These are phyloP conservation scores for Astreopora myriophthalma DNA, from an alignment of 64 coral and sea anemone genomes.

Conservation along the genomic window DNA sequence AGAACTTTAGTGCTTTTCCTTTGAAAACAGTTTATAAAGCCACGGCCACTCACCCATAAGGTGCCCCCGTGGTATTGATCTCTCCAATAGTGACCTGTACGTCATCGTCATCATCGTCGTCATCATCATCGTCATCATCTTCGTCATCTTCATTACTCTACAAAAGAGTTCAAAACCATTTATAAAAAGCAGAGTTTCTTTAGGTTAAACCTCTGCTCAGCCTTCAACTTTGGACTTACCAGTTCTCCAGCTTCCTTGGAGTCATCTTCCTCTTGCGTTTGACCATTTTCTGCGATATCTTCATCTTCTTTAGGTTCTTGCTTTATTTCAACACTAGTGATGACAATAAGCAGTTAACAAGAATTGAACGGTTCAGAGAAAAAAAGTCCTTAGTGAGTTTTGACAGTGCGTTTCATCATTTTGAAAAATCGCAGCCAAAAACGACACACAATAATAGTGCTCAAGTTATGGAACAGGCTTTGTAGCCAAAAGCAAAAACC, in stretches of 20 bases:
- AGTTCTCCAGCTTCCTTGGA: conserved; percentile 87
- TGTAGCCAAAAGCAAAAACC: too few species aligned
- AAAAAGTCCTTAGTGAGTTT: too few species aligned
- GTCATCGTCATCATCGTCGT: conserved; percentile 98
- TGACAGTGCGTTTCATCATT: too few species aligned
- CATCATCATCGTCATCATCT: conserved; percentile 92
- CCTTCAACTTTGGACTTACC: conserved; percentile 1
- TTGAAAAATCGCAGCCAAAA: too few species aligned
- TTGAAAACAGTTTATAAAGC: not conserved
- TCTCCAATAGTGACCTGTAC: conserved; percentile 98
- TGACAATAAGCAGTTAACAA: not conserved
- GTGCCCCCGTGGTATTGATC: conserved; percentile 82
- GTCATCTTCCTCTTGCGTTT: conserved; percentile 62
- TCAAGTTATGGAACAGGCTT: too few species aligned
- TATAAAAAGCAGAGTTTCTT: not conserved
- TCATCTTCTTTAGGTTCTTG: conserved; percentile 41
- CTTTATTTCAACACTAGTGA: conserved; percentile 29
- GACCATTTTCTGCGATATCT: conserved; percentile 25
- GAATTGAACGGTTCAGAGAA: not conserved
- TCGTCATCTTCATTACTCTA: conserved; percentile 93
- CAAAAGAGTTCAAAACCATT: not conserved
- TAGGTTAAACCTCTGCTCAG: too few species aligned
- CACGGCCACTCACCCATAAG: conserved; percentile 65
- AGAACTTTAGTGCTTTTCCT: not conserved
- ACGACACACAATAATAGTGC: too few species aligned